phyloP scores from a whole-genome alignment of 2,797 vertebrate species.

The Columba guinea region DNA sequence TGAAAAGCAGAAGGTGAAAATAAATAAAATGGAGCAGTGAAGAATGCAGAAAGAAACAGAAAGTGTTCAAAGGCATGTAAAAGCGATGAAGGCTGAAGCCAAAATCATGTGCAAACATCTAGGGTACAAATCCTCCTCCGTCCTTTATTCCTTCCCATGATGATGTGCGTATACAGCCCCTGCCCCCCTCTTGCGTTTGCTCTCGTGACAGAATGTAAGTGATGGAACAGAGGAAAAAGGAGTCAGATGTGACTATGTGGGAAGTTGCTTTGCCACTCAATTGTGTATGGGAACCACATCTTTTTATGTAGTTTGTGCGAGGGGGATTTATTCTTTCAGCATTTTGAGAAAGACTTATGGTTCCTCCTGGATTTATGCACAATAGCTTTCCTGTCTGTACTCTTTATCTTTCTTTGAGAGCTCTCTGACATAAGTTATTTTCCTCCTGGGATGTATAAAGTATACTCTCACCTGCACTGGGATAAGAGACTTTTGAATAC shows the following conservation, averaged over 20 bases:
- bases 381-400: slow-evolving; percentile 60
- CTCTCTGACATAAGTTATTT: slow-evolving; percentile 54
- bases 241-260: slow-evolving; percentile 59
- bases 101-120: slow-evolving; percentile 29
- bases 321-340: slow-evolving; percentile 56
- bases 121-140: not conserved
- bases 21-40: slow-evolving; percentile 52
- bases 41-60: slow-evolving; percentile 69
- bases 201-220: not conserved
- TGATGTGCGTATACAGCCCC: not conserved
- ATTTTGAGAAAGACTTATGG: slow-evolving; percentile 56
- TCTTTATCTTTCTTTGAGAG: slow-evolving; percentile 57
- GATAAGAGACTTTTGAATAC: slow-evolving; percentile 35
- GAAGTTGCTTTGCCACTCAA: slow-evolving; percentile 56
- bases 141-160: not conserved
- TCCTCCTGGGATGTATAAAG: slow-evolving; percentile 60
- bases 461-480: slow-evolving; percentile 50
- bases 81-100: not conserved
- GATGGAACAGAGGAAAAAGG: not conserved
- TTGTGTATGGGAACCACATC: slow-evolving; percentile 49
- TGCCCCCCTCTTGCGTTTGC: not conserved
- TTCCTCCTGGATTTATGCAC: slow-evolving; percentile 56
- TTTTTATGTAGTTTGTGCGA: slow-evolving; percentile 15
- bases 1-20: slow-evolving; percentile 57
- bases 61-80: slow-evolving; percentile 58